Conservation (phyloP, 2,113 vertebrate species). For the Hyla sarda region DNA sequence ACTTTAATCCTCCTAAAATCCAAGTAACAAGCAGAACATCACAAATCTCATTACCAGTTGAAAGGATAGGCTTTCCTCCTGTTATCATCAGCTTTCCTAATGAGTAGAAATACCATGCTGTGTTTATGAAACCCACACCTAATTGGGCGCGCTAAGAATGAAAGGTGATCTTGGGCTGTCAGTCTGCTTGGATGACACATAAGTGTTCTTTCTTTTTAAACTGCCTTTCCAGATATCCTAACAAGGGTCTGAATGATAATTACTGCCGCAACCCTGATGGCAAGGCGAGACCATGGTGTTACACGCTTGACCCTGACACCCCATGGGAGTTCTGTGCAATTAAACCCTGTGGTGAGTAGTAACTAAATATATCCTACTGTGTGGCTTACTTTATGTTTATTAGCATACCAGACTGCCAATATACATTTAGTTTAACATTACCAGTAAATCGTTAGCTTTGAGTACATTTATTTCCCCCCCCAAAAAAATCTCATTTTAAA, state of each 20-base stretch:
- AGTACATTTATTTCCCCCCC: background rate
- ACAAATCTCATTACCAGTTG: slow-evolving; percentile 50
- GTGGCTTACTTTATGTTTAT: slow-evolving; percentile 27
- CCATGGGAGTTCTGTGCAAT: slow-evolving; percentile 97
- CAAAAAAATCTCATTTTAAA: background rate
- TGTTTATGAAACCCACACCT: slow-evolving; percentile 71
- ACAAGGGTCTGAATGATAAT: slow-evolving; percentile 98
- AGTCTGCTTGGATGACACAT: slow-evolving; percentile 71
- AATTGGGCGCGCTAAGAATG: slow-evolving; percentile 63
- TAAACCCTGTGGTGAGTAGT: slow-evolving; percentile 92
- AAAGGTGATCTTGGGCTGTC: slow-evolving; percentile 61
- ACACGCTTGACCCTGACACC: slow-evolving; percentile 91
- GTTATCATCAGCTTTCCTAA: slow-evolving; percentile 69
- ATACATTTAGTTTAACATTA: background rate
- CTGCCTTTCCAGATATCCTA: slow-evolving; percentile 87
- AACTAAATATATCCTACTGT: slow-evolving; percentile 69
- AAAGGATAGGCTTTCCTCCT: slow-evolving; percentile 47
- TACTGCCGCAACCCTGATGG: slow-evolving; percentile 98
- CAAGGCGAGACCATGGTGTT: slow-evolving; percentile 94
- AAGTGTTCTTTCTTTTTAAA: slow-evolving; percentile 44
- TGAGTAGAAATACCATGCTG: slow-evolving; percentile 65
- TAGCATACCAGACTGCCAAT: slow-evolving; percentile 41
- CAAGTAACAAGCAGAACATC: slow-evolving; percentile 52
- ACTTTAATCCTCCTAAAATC: slow-evolving; percentile 28
- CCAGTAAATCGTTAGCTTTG: background rate